Percentiles rank a stretch among this genome's conserved stretches.
phyloP scores from a whole-genome alignment of 2,797 vertebrate species.

The Chlorospingus semifuscus region DNA sequence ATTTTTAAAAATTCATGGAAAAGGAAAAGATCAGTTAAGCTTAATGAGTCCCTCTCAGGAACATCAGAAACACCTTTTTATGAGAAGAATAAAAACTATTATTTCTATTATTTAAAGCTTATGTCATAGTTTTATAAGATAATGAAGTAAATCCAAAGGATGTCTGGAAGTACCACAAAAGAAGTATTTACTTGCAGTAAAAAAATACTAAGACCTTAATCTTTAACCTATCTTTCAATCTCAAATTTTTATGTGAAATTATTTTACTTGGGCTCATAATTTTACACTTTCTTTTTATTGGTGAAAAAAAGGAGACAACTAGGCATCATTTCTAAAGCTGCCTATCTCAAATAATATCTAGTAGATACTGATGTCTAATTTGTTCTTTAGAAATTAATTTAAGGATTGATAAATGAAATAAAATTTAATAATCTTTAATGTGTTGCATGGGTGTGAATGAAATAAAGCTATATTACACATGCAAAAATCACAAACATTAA shows the following conservation, averaged over 20 bases:
- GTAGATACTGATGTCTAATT: not conserved
- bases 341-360: not conserved
- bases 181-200: not conserved
- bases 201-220: not conserved
- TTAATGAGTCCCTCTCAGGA: not conserved
- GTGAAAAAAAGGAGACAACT: not conserved
- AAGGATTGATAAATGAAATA: not conserved
- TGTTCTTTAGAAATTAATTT: not conserved
- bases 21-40: not conserved
- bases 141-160: not conserved
- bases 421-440: not conserved
- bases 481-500: not conserved
- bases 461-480: fast-evolving
- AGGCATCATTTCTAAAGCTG: not conserved
- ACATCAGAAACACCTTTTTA: not conserved
- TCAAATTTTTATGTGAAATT: not conserved
- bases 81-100: not conserved
- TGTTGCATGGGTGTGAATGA: fast-evolving
- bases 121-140: not conserved
- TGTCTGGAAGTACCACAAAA: not conserved
- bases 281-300: not conserved
- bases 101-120: not conserved
- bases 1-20: not conserved
- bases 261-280: not conserved
- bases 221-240: not conserved